These are phyloP conservation scores for Colletes gigas DNA, from an alignment of 1,140 invertebrate genomes.

Conservation along the genomic window DNA sequence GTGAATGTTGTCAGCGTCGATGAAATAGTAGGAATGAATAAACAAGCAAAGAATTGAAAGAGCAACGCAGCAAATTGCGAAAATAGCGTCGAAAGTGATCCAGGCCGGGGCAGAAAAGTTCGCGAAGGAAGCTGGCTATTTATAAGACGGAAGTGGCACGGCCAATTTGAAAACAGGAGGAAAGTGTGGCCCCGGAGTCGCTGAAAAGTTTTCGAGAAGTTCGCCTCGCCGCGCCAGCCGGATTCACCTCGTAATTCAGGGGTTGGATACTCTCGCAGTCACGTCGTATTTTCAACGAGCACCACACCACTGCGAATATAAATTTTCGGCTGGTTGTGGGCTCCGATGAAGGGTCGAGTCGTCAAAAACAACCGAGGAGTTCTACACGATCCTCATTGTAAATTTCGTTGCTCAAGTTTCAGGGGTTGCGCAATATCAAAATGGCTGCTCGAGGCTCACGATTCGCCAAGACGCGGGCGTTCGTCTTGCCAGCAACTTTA, in stretches of 20 bases:
- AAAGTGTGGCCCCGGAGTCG: constrained; percentile 50
- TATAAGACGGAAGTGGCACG: constrained; percentile 61
- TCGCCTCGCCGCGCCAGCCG: constrained; percentile 25
- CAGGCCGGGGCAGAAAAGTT: constrained; percentile 54
- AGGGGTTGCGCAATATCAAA: background rate
- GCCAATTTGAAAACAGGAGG: constrained; percentile 63
- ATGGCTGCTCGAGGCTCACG: background rate
- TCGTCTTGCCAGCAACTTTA: too few relatives aligned
- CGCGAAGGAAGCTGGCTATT: constrained; percentile 56
- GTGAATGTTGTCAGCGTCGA: background rate
- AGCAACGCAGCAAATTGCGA: constrained; percentile 46
- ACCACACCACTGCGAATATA: constrained; percentile 31
- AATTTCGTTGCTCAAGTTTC: background rate
- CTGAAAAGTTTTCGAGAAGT: constrained; percentile 54
- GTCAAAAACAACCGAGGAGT: background rate
- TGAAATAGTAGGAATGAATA: constrained; percentile 19
- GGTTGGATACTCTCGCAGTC: constrained; percentile 43
- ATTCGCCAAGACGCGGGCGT: background rate
- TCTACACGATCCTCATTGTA: background rate
- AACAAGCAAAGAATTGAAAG: background rate
- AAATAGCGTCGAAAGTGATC: constrained; percentile 52
- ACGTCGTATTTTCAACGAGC: constrained; percentile 42
- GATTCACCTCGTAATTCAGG: constrained; percentile 61
- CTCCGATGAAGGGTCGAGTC: constrained; percentile 3
- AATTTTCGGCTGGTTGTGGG: constrained; percentile 2